These are phyloP conservation scores for Thalassophryne amazonica DNA, from an alignment of 2,797 vertebrate genomes.

Conservation along the genomic window DNA sequence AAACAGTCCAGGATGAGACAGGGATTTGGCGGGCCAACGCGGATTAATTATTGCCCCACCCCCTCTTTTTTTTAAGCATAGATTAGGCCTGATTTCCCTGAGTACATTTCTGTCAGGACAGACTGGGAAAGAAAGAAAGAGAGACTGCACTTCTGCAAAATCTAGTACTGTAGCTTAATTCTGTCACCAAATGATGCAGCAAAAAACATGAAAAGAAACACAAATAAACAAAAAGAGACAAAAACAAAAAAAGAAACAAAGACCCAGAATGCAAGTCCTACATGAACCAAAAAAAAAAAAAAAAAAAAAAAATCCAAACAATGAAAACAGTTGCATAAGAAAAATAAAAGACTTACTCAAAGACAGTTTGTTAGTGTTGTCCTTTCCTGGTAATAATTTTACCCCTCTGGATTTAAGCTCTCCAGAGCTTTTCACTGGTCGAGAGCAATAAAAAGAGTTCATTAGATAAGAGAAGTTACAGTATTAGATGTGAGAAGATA, in stretches of 20 bases:
- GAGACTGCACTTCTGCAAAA: slow-evolving; percentile 67
- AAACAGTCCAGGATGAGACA: slow-evolving; percentile 11
- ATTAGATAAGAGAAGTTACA: slow-evolving; percentile 70
- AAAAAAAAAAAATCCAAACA: slow-evolving; percentile 54
- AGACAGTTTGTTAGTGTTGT: slow-evolving; percentile 94
- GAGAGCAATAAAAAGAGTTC: slow-evolving; percentile 63
- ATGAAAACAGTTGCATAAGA: slow-evolving; percentile 62
- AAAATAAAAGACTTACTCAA: slow-evolving; percentile 88
- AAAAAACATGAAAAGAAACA: slow-evolving; percentile 38
- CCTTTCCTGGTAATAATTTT: slow-evolving; percentile 95
- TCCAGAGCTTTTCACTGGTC: slow-evolving; percentile 85
- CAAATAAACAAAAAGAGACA: slow-evolving; percentile 30
- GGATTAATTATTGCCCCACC: slow-evolving; percentile 35
- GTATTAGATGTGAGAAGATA: slow-evolving; percentile 73
- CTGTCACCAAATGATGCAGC: slow-evolving; percentile 56
- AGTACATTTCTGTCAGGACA: slow-evolving; percentile 30
- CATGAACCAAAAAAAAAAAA: slow-evolving; percentile 52
- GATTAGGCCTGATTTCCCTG: slow-evolving; percentile 19
- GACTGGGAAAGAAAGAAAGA: slow-evolving; percentile 56
- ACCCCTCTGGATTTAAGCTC: slow-evolving; percentile 98
- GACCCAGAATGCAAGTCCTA: slow-evolving; percentile 48
- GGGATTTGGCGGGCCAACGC: neutral
- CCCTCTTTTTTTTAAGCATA: too few relatives aligned
- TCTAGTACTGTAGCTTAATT: slow-evolving; percentile 69
- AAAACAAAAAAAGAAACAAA: slow-evolving; percentile 58